Conservation (phyloP, 1,140 invertebrate species). For the Atta colombica region DNA sequence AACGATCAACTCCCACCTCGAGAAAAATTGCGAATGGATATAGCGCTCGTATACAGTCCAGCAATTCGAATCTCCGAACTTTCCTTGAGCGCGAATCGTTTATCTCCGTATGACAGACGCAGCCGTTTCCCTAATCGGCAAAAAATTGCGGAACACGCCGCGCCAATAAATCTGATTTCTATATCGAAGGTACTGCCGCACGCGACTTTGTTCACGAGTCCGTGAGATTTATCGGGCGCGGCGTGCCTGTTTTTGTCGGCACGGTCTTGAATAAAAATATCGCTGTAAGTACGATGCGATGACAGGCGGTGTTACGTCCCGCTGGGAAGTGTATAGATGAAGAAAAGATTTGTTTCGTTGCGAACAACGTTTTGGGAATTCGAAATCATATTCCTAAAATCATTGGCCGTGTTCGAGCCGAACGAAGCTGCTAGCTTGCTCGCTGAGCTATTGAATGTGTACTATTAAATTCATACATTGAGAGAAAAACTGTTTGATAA, state of each 20-base stretch:
- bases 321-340: not conserved
- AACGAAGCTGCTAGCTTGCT: no score
- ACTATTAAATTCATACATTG: no score
- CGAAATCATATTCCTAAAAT: not conserved
- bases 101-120: constrained; percentile 73
- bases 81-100: constrained; percentile 67
- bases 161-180: constrained; percentile 74
- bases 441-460: no score
- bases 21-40: constrained; percentile 7
- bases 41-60: not conserved
- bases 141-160: constrained; percentile 69
- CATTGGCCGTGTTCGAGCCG: not conserved
- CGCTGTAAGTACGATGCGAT: not conserved
- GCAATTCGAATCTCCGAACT: constrained; percentile 47
- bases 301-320: not conserved
- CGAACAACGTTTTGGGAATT: not conserved
- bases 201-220: constrained; percentile 60
- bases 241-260: constrained; percentile 21
- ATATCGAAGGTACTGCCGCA: constrained; percentile 58
- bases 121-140: constrained; percentile 70
- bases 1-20: not conserved
- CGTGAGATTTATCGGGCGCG: constrained; percentile 62
- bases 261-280: constrained; percentile 33
- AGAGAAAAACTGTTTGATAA: no score
- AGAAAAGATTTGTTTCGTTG: not conserved